phyloP scores from a whole-genome alignment of 2,797 vertebrate species.

The Setipinna tenuifilis region DNA sequence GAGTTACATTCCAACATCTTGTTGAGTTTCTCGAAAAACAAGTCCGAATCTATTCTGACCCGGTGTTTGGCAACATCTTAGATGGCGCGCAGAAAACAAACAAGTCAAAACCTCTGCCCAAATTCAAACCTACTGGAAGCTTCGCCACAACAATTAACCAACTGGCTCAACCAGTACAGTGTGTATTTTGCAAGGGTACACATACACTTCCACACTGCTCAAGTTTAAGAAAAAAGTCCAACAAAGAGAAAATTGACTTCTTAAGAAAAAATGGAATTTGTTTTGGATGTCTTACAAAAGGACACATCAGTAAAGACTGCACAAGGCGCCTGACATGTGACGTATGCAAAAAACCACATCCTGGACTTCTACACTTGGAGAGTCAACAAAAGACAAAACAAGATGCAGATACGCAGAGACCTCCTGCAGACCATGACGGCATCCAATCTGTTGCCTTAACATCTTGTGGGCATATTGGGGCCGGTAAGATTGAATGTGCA shows the following conservation, averaged over 20 bases:
- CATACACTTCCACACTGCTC: not conserved
- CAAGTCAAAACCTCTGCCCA: not conserved
- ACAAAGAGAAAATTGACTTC: not conserved
- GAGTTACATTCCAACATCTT: not conserved
- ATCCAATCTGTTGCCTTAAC: not conserved
- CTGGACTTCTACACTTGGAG: not conserved
- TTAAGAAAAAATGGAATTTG: no score
- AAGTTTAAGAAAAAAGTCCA: not conserved
- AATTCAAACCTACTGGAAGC: not conserved
- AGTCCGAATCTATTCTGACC: not conserved
- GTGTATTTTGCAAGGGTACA: not conserved
- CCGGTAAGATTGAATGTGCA: not conserved
- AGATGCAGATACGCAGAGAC: not conserved
- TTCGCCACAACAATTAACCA: not conserved
- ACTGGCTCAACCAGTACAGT: not conserved
- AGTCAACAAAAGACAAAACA: not conserved
- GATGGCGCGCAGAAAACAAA: not conserved
- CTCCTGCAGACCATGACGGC: not conserved
- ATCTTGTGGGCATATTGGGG: not conserved
- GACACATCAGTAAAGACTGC: no score
- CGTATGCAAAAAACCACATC: no score
- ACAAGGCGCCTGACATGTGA: no score
- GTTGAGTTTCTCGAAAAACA: not conserved
- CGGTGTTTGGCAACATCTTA: not conserved
- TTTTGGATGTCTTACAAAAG: no score